Evolutionary conservation across 2,888 invertebrate species (phyloP), one percentile per base, ranked within the genome.

Genomic region (Reticulitermes lucifugus): DNA sequence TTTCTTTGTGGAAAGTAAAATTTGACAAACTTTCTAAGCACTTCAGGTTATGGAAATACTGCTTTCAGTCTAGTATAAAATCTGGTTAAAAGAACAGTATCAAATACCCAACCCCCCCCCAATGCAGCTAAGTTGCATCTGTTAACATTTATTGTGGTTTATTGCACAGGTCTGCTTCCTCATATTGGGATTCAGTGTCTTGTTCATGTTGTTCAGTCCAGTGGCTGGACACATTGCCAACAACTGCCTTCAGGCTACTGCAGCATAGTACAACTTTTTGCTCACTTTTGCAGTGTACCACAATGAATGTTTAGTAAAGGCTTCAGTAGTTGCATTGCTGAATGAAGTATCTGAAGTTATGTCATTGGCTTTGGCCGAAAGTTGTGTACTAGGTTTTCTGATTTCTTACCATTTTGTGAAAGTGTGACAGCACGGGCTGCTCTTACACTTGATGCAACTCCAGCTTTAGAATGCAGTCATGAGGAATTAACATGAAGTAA

Each of bases 21-120:
- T 83, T 29, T 59, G 41, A 75, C 75, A 46, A 60, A 85, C 77
- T 75, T 65, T 79, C 35, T 83, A 59, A 80, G 79, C 70, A 51
- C 73, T 84, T 82, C 80, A 77, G 59, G 43, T 55, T 43, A 65
- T 84, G 81, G 60, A 75, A 83, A 41, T 46, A 84, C 35, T 84
- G 84, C 85, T 86, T 83, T 81, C 21, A 86, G 79, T 84, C 79
- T 55, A n/a, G 29, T 25, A 29, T 35, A 83, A 82, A 77, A 41
- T 71, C 70, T n/a, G 70, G 70, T 82, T 70, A 75, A 75, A 83
- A 51, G n/a, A 46, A 55, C 43, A 43, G 0, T 35, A 35, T 35
- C 4, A 35, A 35, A 35, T 3, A 35, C 46, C 1, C 2, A 46
- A 46, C 35, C 73, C 29, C 83, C 55, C 73, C 73, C 59, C 25